phyloP scores from a whole-genome alignment of 92 coral and sea anemone species.

The Pocillopora meandrina region DNA sequence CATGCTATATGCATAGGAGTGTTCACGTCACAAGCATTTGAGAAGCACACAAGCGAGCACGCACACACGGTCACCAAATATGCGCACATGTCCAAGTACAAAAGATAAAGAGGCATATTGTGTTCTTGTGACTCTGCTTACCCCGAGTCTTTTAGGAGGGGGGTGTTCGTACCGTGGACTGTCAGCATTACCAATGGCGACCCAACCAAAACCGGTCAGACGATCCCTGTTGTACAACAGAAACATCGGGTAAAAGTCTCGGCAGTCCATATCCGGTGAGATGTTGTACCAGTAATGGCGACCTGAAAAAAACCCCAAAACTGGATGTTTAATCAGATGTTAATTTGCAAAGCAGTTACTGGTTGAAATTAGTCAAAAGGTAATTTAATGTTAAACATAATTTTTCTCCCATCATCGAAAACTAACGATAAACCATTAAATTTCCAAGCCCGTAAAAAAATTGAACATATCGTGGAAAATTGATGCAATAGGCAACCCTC shows the following conservation, averaged over 20 bases:
- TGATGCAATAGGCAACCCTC: no score
- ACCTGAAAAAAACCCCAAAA: slow-evolving; percentile 43
- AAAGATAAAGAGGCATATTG: neutral
- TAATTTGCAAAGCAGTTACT: no score
- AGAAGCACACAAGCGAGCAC: neutral
- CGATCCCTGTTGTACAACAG: slow-evolving; percentile 71
- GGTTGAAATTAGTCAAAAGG: no score
- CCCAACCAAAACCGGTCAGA: slow-evolving; percentile 87
- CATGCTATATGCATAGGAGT: no score
- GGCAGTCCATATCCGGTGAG: slow-evolving; percentile 79
- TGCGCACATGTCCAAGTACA: neutral
- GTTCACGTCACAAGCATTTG: neutral
- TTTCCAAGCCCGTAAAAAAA: no score
- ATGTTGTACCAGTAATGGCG: slow-evolving; percentile 91
- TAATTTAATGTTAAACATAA: no score
- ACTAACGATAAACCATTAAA: no score
- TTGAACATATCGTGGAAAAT: no score
- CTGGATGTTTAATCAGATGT: no score
- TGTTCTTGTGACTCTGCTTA: slow-evolving; percentile 11
- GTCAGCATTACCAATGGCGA: slow-evolving; percentile 44
- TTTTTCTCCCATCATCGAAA: no score
- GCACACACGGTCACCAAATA: neutral
- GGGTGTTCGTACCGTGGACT: slow-evolving; percentile 90
- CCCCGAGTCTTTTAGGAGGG: slow-evolving; percentile 49
- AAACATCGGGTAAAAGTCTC: slow-evolving; percentile 83